Evolutionary conservation across 2,797 vertebrate genomes (phyloP).

Genomic region (Dendrocincla tyrannina): DNA sequence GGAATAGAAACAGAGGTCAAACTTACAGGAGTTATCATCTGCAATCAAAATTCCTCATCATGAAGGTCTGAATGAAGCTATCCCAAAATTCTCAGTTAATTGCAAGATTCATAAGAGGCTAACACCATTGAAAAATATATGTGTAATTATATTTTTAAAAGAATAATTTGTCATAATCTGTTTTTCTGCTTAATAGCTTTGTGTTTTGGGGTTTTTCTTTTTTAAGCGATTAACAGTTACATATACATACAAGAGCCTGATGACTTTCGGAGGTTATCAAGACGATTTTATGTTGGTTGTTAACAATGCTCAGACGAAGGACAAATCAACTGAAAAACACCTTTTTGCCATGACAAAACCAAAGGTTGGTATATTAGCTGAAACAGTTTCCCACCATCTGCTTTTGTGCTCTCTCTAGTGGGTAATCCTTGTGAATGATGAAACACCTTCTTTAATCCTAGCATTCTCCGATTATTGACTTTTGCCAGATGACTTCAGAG

Average conservation of each 20-base stretch:
- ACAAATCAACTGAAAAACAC: conserved; percentile 88
- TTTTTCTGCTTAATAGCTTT: conserved; percentile 4
- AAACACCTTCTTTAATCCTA: conserved; percentile 28
- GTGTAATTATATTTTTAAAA: background rate
- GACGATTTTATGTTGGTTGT: conserved; percentile 95
- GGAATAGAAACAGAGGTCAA: background rate
- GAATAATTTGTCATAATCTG: background rate
- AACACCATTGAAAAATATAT: background rate
- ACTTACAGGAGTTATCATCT: background rate
- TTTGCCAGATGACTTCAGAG: conserved; percentile 1
- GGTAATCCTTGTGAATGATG: background rate
- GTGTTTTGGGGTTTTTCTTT: conserved; percentile 2
- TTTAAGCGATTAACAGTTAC: conserved; percentile 85
- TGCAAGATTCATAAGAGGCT: background rate
- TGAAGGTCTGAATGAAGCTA: background rate
- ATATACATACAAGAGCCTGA: conserved; percentile 85
- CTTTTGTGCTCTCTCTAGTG: background rate
- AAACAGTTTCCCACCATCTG: conserved; percentile 14
- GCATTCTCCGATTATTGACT: background rate
- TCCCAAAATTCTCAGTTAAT: conserved; percentile 4
- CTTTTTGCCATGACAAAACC: conserved; percentile 89
- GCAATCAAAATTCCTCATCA: background rate
- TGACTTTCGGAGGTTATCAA: conserved; percentile 92
- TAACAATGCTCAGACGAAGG: conserved; percentile 79
- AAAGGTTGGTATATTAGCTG: conserved; percentile 82